Base-by-base conservation (phyloP, 1,140 invertebrate species). In the Pogonomyrmex barbatus region DNA sequence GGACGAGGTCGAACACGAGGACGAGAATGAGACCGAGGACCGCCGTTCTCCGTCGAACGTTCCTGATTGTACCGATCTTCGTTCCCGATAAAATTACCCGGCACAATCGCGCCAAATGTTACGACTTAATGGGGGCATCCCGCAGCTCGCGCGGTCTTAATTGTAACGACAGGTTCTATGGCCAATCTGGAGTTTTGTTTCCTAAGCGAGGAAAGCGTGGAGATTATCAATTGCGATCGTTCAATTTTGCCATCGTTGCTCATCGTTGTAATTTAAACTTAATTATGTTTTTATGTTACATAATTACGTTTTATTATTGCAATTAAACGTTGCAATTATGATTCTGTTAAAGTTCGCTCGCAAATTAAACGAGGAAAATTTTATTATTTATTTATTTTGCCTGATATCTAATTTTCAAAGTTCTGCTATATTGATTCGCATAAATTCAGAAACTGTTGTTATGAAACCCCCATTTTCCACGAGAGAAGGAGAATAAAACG, bases 41-140 rank as follows among this genome's bases (percentile, higher is more conserved):
- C 3, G 12, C 9, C 76, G 47, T 42, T 65, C 33, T 50, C 17
- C 17, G 17, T 17, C 52, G 36, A 30, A 54, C 10, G 39, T 4
- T 45, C 39, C 39, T 36, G 79, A 75, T 83, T 83, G 63, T n/a
- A 24, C 14, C 42, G 42, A 71, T 39, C 50, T 33, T 24, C 58
- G 12, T 33, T 24, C 4, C 5, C 39, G 65, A 81, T 70, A 70
- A 81, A 82, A 82, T 82, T 82, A 60, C 54, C 39, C 33, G 36
- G 47, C 33, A 36, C 10, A 17, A 68, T 58, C 14, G 39, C 50
- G 67, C 52, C 45, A 39, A 65, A 50, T 47, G 62, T 39, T 17
- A 47, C 39, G 42, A 50, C 39, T 54, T 39, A 17, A 39, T 33
- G 36, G 36, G 36, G 24, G 30, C 45, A 45, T 62, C 24, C 30